phyloP scores from a whole-genome alignment of 1,140 invertebrate species.

The Streblospio benedicti region DNA sequence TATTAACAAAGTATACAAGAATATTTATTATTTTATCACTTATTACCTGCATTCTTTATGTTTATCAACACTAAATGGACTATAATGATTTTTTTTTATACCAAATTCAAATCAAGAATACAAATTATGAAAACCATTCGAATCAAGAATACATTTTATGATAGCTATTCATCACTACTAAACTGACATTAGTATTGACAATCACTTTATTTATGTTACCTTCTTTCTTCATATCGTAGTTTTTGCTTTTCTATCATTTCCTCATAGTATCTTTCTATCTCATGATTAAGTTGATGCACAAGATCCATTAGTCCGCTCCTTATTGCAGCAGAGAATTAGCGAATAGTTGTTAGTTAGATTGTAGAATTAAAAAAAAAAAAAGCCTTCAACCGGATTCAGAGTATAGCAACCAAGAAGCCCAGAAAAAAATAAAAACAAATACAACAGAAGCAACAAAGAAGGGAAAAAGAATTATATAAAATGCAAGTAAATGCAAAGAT shows the following conservation, averaged over 20 bases:
- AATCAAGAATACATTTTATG: not conserved
- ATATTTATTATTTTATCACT: no score
- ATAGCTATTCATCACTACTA: not conserved
- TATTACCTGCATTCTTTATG: no score
- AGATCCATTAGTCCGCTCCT: not conserved
- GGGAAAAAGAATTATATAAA: not conserved
- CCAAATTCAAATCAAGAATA: no score
- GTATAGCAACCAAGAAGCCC: not conserved
- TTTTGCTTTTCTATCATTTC: not conserved
- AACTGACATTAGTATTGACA: not conserved
- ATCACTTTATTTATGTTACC: not conserved
- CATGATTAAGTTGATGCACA: constrained; percentile 3
- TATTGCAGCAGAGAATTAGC: not conserved
- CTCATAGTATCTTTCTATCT: constrained; percentile 2
- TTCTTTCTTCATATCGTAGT: constrained; percentile 9
- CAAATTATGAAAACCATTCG: not conserved
- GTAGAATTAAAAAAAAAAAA: no score
- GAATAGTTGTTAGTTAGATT: no score
- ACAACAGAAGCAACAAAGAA: not conserved
- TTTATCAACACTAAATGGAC: no score
- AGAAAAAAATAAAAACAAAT: not conserved
- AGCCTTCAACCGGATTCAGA: no score
- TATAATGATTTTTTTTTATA: no score
- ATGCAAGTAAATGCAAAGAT: no score
- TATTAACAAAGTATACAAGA: no score